Evolutionary conservation across 2,797 vertebrate genomes (phyloP), one percentile per base, ranked within the genome.

Genomic region (Hemitrygon akajei): DNA sequence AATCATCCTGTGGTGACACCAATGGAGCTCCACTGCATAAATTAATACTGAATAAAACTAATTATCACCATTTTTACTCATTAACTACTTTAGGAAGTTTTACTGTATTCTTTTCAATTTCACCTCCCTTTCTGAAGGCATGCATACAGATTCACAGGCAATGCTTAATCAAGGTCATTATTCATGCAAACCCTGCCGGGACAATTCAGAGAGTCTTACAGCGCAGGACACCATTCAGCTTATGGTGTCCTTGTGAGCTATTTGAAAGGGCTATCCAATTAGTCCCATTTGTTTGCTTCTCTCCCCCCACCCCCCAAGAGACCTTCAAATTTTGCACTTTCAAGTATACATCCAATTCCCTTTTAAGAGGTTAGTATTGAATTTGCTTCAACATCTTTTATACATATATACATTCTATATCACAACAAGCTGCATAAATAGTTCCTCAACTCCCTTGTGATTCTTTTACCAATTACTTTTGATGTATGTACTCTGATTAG

Each of bases 391-490:
- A 18, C 30, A 27, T 22, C 40, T 40, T 58, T 81, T 40, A 56
- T n/a, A n/a, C n/a, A n/a, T n/a, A n/a, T 10, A 56, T 58, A 27
- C 47, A 63, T 16, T 86, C 82, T 9, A 60, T 27, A 86, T n/a
- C 82, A 86, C 4, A 60, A 86, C 56, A 86, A 25, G 47, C 82
- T 16, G 56, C 27, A 5, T 60, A 86, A 86, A 66, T 22, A 34
- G 60, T n/a, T 87, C 56, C 81, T 56, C 60, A 89, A n/a, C 18
- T 63, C n/a, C 6, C 1, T 6, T 37, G 7, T 22, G 18, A 37
- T 89, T 89, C 86, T 89, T 89, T 69, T 37, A n/a, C 18, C 60
- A 89, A n/a, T 63, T 86, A 22, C 66, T 89, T 89, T 22, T 66
- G 66, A 66, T 89, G 6, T 22, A 9, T 30, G 12, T 37, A 18